Percentiles rank a stretch among this genome's conserved stretches.
Conservation (phyloP, 2,888 invertebrate species). For the Drosophila borborema region DNA sequence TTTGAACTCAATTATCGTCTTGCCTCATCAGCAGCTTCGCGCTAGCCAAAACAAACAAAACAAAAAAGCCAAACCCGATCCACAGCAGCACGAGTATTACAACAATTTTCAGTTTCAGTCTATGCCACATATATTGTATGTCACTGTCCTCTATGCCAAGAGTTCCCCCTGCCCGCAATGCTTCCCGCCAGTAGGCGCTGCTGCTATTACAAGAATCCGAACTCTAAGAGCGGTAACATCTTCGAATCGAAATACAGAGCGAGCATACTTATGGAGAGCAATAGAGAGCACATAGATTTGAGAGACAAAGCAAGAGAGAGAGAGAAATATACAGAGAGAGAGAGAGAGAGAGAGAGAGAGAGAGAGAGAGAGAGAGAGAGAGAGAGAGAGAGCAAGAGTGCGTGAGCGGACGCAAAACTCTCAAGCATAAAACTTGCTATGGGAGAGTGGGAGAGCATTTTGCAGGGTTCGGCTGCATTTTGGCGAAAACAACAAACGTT, state of each 20-base stretch:
- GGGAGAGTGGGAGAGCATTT: conserved; percentile 44
- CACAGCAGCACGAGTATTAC: conserved; percentile 46
- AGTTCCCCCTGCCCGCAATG: background rate
- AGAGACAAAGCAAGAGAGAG: conserved; percentile 4
- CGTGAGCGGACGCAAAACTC: conserved; percentile 8
- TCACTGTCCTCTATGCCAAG: conserved; percentile 39
- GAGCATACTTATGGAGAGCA: background rate
- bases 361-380: conserved; percentile 2
- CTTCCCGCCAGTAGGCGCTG: conserved; percentile 5
- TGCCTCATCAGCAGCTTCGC: conserved; percentile 60
- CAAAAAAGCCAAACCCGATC: conserved; percentile 26
- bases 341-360: background rate
- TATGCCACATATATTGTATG: conserved; percentile 32
- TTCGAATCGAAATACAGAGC: conserved; percentile 29
- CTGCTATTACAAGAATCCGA: conserved; percentile 56
- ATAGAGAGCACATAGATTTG: background rate
- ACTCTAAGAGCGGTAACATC: conserved; percentile 22
- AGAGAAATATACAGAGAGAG: background rate
- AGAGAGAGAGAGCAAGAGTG: background rate
- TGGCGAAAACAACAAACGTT: conserved; percentile 68
- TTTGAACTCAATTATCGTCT: conserved; percentile 80
- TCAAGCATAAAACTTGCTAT: conserved; percentile 14
- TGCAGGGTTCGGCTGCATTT: conserved; percentile 64
- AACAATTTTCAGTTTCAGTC: conserved; percentile 65
- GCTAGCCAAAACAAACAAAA: conserved; percentile 26